phyloP scores from a whole-genome alignment of 2,797 vertebrate species.

The Eurystomus glaucurus region DNA sequence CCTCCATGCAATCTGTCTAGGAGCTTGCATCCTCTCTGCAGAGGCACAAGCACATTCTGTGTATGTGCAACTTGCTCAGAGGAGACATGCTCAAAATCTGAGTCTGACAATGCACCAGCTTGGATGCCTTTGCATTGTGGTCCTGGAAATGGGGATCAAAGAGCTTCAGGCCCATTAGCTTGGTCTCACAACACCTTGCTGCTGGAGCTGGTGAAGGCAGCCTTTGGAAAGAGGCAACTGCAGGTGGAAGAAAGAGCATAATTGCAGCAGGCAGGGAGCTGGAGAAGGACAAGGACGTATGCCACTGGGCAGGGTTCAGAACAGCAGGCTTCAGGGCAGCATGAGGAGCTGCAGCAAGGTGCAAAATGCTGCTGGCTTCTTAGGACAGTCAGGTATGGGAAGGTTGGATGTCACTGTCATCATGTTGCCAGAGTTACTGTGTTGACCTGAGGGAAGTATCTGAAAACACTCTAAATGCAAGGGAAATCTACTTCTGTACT shows the following conservation, averaged over 20 bases:
- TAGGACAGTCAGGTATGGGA: neutral
- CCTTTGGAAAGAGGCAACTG: neutral
- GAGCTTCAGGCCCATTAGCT: neutral
- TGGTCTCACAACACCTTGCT: neutral
- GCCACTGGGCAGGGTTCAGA: rapidly evolving
- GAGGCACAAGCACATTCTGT: rapidly evolving
- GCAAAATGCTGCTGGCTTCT: neutral
- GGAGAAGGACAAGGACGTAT: neutral
- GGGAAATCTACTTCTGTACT: neutral
- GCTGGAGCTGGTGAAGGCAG: rapidly evolving
- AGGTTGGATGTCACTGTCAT: neutral
- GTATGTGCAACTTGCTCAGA: rapidly evolving
- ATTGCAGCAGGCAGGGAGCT: neutral
- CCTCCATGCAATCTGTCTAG: rapidly evolving
- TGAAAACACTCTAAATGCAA: neutral
- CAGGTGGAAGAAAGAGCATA: neutral
- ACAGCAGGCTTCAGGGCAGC: neutral
- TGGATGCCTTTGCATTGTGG: neutral
- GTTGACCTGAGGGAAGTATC: neutral
- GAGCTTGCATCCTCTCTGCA: neutral
- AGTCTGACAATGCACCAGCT: rapidly evolving
- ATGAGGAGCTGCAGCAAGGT: neutral
- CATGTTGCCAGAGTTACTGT: neutral
- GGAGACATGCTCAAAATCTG: neutral
- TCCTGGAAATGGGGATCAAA: neutral